A percentile compares a stretch with the other conserved stretches of the same genome.
These are phyloP conservation scores for Philypnodon macrostomus DNA, from an alignment of 2,797 vertebrate genomes.

Conservation along the genomic window DNA sequence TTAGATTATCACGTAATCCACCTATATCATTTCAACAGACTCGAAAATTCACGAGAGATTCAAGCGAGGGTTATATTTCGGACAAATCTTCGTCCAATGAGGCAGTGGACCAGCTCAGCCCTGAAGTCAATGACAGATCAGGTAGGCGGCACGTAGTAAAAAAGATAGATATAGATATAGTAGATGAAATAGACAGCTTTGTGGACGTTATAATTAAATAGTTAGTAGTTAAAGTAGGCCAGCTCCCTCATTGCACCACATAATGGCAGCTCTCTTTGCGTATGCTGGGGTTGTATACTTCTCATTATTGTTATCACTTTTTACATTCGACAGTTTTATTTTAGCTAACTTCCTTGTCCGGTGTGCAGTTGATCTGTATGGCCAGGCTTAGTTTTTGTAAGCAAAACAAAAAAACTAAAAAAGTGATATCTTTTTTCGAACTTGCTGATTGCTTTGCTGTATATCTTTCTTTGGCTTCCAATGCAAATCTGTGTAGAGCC, in stretches of 20 bases:
- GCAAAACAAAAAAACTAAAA: too few relatives aligned
- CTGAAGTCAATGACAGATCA: slow-evolving; percentile 76
- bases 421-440: background rate
- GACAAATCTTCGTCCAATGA: slow-evolving; percentile 80
- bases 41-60: slow-evolving; percentile 70
- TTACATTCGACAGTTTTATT: slow-evolving; percentile 32
- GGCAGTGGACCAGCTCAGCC: slow-evolving; percentile 74
- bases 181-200: slow-evolving; percentile 19
- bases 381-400: too few relatives aligned
- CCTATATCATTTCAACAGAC: slow-evolving; percentile 77
- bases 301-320: slow-evolving; percentile 11
- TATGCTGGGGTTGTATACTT: slow-evolving; percentile 16
- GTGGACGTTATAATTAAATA: background rate
- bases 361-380: too few relatives aligned
- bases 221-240: slow-evolving; percentile 1
- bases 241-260: slow-evolving; percentile 9
- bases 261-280: background rate
- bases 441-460: slow-evolving; percentile 5
- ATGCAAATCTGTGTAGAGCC: background rate
- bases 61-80: slow-evolving; percentile 73
- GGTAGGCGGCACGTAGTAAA: slow-evolving; percentile 68
- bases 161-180: too few relatives aligned
- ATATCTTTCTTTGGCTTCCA: background rate
- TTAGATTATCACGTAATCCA: slow-evolving; percentile 31
- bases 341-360: slow-evolving; percentile 31